Base-by-base conservation (phyloP, 2,797 vertebrate genomes). In the Phylloscopus collybita region DNA sequence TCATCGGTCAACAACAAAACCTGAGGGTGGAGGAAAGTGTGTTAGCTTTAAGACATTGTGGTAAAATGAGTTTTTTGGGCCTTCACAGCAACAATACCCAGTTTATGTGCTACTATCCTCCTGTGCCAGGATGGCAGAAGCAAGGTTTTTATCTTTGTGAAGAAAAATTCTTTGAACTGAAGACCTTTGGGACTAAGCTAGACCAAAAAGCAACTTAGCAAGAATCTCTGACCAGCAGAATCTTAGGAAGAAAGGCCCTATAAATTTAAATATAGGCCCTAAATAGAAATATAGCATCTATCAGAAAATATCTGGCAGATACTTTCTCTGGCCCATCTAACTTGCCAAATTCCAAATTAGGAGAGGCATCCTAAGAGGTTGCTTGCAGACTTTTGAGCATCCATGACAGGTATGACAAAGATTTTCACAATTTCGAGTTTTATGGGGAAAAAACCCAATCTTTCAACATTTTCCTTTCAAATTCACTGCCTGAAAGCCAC, bases 401-500 rank as follows among this genome's bases (percentile, higher is more conserved):
- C 29, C 22, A 22, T 42, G 27, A 53, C 3, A 80, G 3, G 2
- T 65, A 72, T 32, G 11, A 42, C 6, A 54, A 76, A 73, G 10
- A 50, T 50, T 57, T 60, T 20, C 38, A 66, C 16, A 26, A 16
- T 64, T 80, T 42, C 21, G 64, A 20, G 12, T 60, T 82, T 23
- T 30, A 6, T 2, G 11, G 30, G 20, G 8, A 16, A 36, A 75
- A 66, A 44, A 0, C 1, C 4, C 23, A n/a, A 13, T 7, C 3
- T 86, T 69, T 61, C 5, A 61, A 29, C 3, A 0, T 72, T 88
- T 75, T 61, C 16, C 20, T 73, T 82, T 64, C 49, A 87, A 64
- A 42, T 64, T 81, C 9, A 3, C 32, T 69, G 5, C 19, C 59
- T 64, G 34, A 65, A 83, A 81, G 16, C 4, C 53, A 18, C 19